phyloP scores from a whole-genome alignment of 2,113 vertebrate genomes.

The Prolemur simus region DNA sequence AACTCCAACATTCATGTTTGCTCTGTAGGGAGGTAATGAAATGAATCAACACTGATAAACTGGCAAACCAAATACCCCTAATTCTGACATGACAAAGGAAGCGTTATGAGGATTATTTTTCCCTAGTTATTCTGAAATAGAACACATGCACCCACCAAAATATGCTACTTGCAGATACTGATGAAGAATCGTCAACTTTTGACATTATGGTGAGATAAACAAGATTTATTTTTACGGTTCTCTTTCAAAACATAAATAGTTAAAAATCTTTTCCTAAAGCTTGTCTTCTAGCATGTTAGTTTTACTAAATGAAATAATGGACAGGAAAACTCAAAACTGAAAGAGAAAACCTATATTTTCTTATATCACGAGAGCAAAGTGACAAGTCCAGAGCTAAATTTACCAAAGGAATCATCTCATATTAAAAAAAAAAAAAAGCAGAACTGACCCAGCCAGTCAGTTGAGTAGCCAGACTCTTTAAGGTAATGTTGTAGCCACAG shows the following conservation, averaged over 20 bases:
- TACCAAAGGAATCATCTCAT: background rate
- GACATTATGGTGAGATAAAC: background rate
- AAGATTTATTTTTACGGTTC: background rate
- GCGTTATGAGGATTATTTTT: background rate
- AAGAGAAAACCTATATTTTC: conserved; percentile 9
- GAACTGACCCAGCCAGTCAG: background rate
- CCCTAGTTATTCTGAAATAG: background rate
- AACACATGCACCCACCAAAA: background rate
- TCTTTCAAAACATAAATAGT: background rate
- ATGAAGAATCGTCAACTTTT: background rate
- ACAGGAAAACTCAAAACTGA: conserved; percentile 2
- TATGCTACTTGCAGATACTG: background rate
- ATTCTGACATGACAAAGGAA: conserved; percentile 20
- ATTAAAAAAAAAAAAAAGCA: background rate
- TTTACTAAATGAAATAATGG: conserved; percentile 24
- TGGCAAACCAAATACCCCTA: background rate
- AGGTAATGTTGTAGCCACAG: background rate
- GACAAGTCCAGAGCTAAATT: background rate
- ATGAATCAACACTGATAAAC: conserved; percentile 2
- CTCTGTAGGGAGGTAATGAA: conserved; percentile 74
- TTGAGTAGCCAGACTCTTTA: background rate
- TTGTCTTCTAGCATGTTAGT: background rate
- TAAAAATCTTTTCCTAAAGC: conserved; percentile 9
- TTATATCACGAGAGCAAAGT: background rate
- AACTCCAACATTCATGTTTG: conserved; percentile 97